Evolutionary conservation across 2,888 invertebrate species (phyloP).

Genomic region (Helobdella robusta): DNA sequence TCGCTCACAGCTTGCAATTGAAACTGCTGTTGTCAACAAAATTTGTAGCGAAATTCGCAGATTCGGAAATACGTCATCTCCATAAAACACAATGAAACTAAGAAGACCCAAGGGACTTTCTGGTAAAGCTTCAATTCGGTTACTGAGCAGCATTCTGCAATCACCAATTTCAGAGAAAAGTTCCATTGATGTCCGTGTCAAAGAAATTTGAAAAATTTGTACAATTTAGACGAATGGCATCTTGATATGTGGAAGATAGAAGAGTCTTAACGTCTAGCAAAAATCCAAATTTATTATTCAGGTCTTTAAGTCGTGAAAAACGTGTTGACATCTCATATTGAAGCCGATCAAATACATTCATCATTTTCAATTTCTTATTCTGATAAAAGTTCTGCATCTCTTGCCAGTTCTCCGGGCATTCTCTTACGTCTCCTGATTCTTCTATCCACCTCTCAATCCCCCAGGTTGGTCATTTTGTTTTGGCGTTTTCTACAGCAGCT

Average conservation of each 20-base stretch:
- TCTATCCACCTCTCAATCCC: neutral
- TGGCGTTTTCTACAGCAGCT: neutral
- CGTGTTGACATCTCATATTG: constrained; percentile 10
- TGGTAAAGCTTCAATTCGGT: neutral
- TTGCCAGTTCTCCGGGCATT: constrained; percentile 12
- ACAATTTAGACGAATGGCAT: neutral
- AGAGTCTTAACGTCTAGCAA: constrained; percentile 4
- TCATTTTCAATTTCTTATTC: neutral
- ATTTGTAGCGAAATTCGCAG: too few relatives aligned
- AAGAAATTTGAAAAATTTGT: neutral
- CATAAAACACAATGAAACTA: constrained; percentile 6
- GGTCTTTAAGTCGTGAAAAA: constrained; percentile 3
- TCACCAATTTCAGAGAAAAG: constrained; percentile 8
- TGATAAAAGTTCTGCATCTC: neutral
- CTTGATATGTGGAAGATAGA: neutral
- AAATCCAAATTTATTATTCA: constrained; percentile 12
- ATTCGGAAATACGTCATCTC: neutral
- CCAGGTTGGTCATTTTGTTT: constrained; percentile 2
- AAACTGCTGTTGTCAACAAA: too few relatives aligned
- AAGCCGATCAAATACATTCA: neutral
- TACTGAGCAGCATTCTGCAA: constrained; percentile 5
- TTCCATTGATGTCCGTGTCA: constrained; percentile 17
- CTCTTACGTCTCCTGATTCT: neutral
- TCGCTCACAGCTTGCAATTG: too few relatives aligned
- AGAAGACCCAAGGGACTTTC: constrained; percentile 9